These are phyloP conservation scores for Molossus molossus DNA, from an alignment of 2,797 vertebrate genomes.

Conservation along the genomic window DNA sequence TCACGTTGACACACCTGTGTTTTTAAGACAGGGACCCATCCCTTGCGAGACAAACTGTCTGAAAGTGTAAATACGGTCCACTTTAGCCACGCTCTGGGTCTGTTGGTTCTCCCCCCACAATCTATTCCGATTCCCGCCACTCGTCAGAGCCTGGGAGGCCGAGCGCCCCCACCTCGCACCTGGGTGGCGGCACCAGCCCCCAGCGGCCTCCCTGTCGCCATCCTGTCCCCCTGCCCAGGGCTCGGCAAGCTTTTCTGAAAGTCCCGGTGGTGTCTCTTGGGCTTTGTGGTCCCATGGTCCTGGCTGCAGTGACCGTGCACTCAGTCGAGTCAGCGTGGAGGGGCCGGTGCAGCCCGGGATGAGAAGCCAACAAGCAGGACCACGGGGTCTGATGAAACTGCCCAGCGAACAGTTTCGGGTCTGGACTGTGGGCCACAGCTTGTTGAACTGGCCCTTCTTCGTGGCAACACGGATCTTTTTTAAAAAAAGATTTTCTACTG, in stretches of 20 bases:
- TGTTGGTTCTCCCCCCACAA: not conserved
- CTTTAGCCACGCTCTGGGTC: not conserved
- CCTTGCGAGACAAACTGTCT: not conserved
- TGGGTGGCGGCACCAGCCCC: too few species aligned
- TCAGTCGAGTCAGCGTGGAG: too few species aligned
- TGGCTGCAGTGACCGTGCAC: accelerated
- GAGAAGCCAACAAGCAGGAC: too few species aligned
- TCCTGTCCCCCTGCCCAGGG: too few species aligned
- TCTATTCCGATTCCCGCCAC: not conserved
- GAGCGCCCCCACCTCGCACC: not conserved
- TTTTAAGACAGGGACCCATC: not conserved
- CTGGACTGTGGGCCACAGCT: not conserved
- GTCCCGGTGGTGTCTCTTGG: not conserved
- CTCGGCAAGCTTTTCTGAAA: not conserved
- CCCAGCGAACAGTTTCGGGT: too few species aligned
- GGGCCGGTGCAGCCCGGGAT: too few species aligned
- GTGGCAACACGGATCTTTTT: too few species aligned
- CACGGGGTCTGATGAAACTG: too few species aligned
- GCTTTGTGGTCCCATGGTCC: not conserved
- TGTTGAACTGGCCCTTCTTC: not conserved
- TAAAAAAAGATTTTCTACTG: too few species aligned
- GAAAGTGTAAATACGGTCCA: not conserved
- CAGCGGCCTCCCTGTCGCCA: too few species aligned
- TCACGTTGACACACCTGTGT: not conserved
- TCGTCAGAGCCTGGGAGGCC: not conserved